These are phyloP conservation scores for Pachycephus smyrnensis DNA, from an alignment of 2,888 invertebrate species.

Conservation along the genomic window DNA sequence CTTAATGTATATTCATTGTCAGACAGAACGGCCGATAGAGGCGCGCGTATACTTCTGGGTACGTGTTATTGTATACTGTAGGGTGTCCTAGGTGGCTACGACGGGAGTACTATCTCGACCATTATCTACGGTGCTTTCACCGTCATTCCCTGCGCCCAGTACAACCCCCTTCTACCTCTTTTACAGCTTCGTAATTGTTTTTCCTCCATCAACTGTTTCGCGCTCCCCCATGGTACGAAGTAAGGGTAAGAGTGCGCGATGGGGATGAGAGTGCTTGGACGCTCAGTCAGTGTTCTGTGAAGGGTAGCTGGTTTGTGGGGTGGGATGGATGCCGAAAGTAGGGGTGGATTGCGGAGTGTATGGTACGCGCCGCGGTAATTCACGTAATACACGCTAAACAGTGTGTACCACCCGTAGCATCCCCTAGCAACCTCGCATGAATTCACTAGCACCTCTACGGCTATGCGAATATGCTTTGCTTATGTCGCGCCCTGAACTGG, in stretches of 20 bases:
- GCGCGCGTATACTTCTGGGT: neutral
- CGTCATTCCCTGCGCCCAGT: constrained; percentile 3
- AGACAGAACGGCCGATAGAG: neutral
- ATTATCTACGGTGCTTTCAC: constrained; percentile 23
- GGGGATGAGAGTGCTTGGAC: constrained; percentile 1
- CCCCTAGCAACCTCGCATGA: neutral
- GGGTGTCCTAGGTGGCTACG: neutral
- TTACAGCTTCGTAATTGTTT: constrained; percentile 27
- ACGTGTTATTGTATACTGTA: neutral
- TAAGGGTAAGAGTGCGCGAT: constrained; percentile 5
- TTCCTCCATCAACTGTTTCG: constrained; percentile 27
- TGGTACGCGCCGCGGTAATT: constrained; percentile 14
- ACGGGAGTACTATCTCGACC: constrained; percentile 13
- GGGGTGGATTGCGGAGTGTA: neutral
- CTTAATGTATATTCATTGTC: neutral
- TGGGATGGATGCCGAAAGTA: neutral
- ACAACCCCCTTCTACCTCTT: constrained; percentile 14
- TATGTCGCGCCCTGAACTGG: constrained; percentile 12
- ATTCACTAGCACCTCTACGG: constrained; percentile 1
- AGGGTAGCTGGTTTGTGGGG: neutral
- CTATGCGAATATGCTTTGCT: constrained; percentile 2
- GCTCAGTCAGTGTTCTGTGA: neutral
- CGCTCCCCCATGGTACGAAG: constrained; percentile 19
- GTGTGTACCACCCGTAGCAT: constrained; percentile 11
- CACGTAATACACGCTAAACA: constrained; percentile 23